Conservation (phyloP, 2,113 vertebrate genomes). For the Toxotes jaculatrix region DNA sequence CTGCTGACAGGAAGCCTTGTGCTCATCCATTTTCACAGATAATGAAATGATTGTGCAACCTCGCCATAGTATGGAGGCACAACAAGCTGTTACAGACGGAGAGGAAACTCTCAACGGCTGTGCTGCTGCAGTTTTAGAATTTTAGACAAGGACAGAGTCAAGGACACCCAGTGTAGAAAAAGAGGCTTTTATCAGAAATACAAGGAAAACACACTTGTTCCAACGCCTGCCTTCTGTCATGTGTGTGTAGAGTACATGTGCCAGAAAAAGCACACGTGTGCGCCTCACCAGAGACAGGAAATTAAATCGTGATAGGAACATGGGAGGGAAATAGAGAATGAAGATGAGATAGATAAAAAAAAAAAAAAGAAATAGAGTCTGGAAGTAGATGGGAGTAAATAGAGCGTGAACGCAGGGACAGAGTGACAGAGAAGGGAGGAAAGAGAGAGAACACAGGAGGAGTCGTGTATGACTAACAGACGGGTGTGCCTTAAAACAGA, state of each 20-base stretch:
- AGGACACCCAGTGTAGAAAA: conserved; percentile 57
- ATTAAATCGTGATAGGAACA: conserved; percentile 12
- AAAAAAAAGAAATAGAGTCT: not conserved
- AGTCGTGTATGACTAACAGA: conserved; percentile 49
- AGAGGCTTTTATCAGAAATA: conserved; percentile 20
- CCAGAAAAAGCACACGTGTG: not conserved
- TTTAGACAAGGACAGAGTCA: conserved; percentile 70
- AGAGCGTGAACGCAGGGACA: conserved; percentile 57
- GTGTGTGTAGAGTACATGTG: not conserved
- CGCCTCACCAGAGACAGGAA: not conserved
- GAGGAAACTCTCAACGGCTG: conserved; percentile 6
- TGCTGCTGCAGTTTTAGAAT: conserved; percentile 33
- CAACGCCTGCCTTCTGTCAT: conserved; percentile 15
- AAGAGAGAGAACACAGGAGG: conserved; percentile 29
- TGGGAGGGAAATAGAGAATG: not conserved
- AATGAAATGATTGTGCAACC: conserved; percentile 41
- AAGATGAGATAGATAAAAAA: conserved; percentile 1
- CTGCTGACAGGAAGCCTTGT: not conserved
- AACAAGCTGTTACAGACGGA: conserved; percentile 35
- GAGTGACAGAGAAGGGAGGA: conserved; percentile 18
- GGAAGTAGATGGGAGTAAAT: conserved; percentile 54
- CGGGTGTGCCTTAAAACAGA: conserved; percentile 50
- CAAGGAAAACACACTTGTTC: conserved; percentile 20
- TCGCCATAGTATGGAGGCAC: not conserved
- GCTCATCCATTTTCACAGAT: not conserved